A percentile compares a stretch with the other conserved stretches of the same genome.
Conservation (phyloP, 2,888 invertebrate genomes). For the Pharmacophagus antenor region DNA sequence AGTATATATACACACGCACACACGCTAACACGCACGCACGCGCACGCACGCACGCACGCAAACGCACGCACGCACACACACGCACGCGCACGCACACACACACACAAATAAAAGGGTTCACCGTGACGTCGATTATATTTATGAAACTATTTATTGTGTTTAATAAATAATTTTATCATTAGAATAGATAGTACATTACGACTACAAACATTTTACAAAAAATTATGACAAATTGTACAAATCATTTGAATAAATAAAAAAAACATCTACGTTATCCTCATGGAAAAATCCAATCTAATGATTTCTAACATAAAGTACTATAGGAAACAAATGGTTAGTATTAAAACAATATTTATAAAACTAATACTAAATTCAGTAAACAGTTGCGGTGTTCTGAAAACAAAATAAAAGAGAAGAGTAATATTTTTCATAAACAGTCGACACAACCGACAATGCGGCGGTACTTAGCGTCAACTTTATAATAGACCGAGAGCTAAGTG, state of each 20-base stretch:
- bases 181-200: too few relatives aligned
- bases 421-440: constrained; percentile 26
- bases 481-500: constrained; percentile 29
- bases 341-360: neutral
- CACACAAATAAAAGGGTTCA: too few relatives aligned
- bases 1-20: too few relatives aligned
- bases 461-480: constrained; percentile 29
- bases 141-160: neutral
- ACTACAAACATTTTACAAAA: neutral
- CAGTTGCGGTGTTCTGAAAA: constrained; percentile 2
- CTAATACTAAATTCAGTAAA: neutral
- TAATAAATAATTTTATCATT: neutral
- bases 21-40: too few relatives aligned
- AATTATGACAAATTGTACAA: too few relatives aligned
- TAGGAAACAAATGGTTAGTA: neutral
- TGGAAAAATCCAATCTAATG: too few relatives aligned
- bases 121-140: too few relatives aligned
- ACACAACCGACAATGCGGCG: constrained; percentile 17
- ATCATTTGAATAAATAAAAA: too few relatives aligned
- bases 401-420: constrained; percentile 16
- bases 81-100: too few relatives aligned
- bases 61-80: too few relatives aligned
- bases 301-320: neutral
- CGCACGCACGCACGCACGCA: too few relatives aligned
- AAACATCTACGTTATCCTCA: too few relatives aligned